A percentile compares a stretch with the other conserved stretches of the same genome.
Evolutionary conservation across 2,113 vertebrate species (phyloP).

Genomic region (Lepidothrix coronata): DNA sequence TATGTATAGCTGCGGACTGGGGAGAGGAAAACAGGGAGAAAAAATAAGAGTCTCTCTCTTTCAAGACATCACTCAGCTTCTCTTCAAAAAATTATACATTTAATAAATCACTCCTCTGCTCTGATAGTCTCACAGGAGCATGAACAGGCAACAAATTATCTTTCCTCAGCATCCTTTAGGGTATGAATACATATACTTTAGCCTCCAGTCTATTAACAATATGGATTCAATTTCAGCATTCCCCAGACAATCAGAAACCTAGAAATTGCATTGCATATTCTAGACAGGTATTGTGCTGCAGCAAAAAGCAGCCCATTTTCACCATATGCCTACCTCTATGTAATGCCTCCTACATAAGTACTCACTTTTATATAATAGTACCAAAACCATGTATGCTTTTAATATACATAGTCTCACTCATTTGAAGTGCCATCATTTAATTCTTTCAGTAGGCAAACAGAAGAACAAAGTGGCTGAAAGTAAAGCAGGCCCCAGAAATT

Average conservation of each 20-base stretch:
- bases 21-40: not conserved
- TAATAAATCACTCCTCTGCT: not conserved
- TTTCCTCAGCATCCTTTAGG: not conserved
- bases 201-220: not conserved
- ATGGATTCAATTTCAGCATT: not conserved
- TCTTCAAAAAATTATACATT: not conserved
- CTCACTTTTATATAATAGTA: not conserved
- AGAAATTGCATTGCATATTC: not conserved
- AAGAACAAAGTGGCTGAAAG: not conserved
- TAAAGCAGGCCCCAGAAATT: not conserved
- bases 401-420: not conserved
- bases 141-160: not conserved
- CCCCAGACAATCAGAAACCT: not conserved
- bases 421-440: not conserved
- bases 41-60: not conserved
- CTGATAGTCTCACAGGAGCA: not conserved
- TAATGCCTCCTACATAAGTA: not conserved
- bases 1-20: rapidly evolving
- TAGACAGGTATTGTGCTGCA: not conserved
- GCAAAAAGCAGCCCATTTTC: not conserved
- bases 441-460: not conserved
- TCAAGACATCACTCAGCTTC: not conserved
- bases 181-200: not conserved
- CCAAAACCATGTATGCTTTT: not conserved
- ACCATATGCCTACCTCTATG: not conserved